These are phyloP conservation scores for Andrena hattorfiana DNA, from an alignment of 2,888 invertebrate genomes.

Conservation along the genomic window DNA sequence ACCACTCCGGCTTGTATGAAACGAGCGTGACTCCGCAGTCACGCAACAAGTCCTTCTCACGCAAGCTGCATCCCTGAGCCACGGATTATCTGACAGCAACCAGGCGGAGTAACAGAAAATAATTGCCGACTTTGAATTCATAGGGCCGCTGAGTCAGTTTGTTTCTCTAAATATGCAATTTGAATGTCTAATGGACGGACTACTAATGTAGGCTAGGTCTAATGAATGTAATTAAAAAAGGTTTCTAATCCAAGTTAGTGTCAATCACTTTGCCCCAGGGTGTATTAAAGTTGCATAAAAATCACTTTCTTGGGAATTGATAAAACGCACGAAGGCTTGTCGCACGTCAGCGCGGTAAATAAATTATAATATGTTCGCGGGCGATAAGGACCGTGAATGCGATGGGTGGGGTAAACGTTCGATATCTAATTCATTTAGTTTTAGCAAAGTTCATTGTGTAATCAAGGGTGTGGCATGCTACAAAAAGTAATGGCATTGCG, in stretches of 20 bases:
- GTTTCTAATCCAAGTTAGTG: too few species aligned
- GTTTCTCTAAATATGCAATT: too few species aligned
- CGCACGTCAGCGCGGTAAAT: neutral
- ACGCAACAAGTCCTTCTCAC: constrained; percentile 37
- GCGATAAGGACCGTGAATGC: neutral
- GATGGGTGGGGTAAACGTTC: neutral
- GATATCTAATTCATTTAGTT: neutral
- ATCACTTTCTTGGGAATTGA: too few species aligned
- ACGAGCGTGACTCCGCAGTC: constrained; percentile 41
- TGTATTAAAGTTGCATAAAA: too few species aligned
- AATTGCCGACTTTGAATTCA: neutral
- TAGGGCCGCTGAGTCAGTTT: neutral
- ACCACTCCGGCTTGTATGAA: constrained; percentile 31
- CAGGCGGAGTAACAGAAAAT: constrained; percentile 6
- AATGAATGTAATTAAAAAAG: too few species aligned
- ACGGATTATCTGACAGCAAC: constrained; percentile 21
- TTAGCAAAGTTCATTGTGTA: neutral
- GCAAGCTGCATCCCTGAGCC: constrained; percentile 26
- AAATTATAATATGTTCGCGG: neutral
- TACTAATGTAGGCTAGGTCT: too few species aligned
- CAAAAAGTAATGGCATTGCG: neutral
- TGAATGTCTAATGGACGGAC: too few species aligned
- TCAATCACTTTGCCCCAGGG: too few species aligned
- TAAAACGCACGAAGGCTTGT: neutral
- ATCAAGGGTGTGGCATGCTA: neutral